phyloP scores from a whole-genome alignment of 2,888 invertebrate genomes.

The Monopis laevigella region DNA sequence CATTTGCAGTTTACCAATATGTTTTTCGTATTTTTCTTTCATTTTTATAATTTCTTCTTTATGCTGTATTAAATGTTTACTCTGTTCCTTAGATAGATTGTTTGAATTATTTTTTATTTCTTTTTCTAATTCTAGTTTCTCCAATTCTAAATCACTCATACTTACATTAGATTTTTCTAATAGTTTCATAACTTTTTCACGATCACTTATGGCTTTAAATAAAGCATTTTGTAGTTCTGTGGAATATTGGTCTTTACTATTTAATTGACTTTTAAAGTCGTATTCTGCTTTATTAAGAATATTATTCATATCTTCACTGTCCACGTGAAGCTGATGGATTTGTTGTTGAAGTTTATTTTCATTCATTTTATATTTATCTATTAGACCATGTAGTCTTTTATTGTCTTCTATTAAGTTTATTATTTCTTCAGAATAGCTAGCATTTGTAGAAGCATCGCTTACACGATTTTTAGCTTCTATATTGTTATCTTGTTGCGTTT shows the following conservation, averaged over 20 bases:
- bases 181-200: neutral
- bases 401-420: constrained; percentile 31
- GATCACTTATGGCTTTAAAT: neutral
- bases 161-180: too few relatives aligned
- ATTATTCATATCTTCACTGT: neutral
- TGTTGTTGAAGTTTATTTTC: neutral
- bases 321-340: neutral
- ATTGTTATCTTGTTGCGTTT: constrained; percentile 26
- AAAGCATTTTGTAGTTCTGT: neutral
- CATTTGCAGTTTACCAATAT: too few relatives aligned
- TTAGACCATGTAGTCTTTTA: constrained; percentile 24
- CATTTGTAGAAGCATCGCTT: too few relatives aligned
- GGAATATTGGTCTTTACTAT: neutral
- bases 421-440: constrained; percentile 6
- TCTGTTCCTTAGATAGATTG: constrained; percentile 1
- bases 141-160: neutral
- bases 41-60: too few relatives aligned
- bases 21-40: too few relatives aligned
- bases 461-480: too few relatives aligned
- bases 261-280: neutral
- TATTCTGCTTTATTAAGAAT: too few relatives aligned
- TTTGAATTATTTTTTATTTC: neutral
- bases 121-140: neutral
- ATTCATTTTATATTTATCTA: constrained; percentile 17
- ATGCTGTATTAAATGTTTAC: constrained; percentile 1